Conservation (phyloP, 2,113 vertebrate genomes). For the Nannobrachium achirus region DNA sequence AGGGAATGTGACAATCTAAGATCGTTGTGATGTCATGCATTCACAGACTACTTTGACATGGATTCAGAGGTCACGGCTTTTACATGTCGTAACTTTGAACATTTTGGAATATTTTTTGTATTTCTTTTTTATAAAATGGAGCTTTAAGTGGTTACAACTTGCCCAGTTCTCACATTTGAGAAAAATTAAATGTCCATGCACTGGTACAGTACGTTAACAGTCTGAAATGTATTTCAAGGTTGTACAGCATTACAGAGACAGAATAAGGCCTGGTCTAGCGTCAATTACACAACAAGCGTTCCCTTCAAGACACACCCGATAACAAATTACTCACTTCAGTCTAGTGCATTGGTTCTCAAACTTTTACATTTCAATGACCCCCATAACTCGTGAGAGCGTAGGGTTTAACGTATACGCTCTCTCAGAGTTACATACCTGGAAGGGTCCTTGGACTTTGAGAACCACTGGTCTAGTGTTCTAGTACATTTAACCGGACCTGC, state of each 20-base stretch:
- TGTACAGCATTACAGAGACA: constrained; percentile 39
- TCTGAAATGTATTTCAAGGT: constrained; percentile 36
- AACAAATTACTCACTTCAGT: too few relatives aligned
- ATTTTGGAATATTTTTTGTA: too few relatives aligned
- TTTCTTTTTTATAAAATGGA: too few relatives aligned
- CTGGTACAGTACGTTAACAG: constrained; percentile 41
- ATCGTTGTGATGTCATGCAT: not conserved
- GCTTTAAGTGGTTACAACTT: not conserved
- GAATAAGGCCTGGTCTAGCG: constrained; percentile 72
- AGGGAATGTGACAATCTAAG: not conserved
- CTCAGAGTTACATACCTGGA: not conserved
- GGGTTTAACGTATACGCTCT: not conserved
- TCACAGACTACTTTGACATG: not conserved
- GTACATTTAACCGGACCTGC: not conserved
- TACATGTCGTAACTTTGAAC: not conserved
- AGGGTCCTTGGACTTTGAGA: not conserved
- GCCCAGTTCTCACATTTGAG: constrained; percentile 22
- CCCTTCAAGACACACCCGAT: too few relatives aligned
- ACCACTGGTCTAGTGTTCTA: not conserved
- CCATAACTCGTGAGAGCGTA: too few relatives aligned
- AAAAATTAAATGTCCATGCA: constrained; percentile 1
- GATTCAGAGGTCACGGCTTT: not conserved
- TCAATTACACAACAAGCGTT: not conserved
- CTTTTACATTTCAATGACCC: too few relatives aligned
- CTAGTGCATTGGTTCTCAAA: too few relatives aligned